Conservation (phyloP, 2,113 vertebrate species). For the Phaethornis superciliosus region DNA sequence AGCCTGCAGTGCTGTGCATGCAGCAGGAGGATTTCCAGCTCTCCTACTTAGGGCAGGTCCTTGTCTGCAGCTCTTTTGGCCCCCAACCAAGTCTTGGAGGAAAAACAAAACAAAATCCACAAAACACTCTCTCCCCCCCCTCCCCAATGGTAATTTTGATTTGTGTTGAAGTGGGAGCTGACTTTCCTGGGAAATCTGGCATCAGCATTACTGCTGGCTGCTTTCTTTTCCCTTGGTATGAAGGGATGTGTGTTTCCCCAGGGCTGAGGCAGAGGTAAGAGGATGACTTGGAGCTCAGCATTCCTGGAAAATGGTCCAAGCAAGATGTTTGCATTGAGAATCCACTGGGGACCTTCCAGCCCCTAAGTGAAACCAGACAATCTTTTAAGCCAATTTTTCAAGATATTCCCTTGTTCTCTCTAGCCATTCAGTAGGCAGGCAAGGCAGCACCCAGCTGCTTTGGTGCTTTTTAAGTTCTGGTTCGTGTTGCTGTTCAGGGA, state of each 20-base stretch:
- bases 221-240: background rate
- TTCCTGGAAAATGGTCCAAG: background rate
- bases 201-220: background rate
- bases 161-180: background rate
- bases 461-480: background rate
- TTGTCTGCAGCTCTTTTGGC: background rate
- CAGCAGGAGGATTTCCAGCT: background rate
- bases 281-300: background rate
- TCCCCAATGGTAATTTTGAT: background rate
- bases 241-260: background rate
- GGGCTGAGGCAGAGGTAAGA: background rate
- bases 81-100: background rate
- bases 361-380: conserved; percentile 17
- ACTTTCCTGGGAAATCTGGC: background rate
- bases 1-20: background rate
- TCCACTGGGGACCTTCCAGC: conserved; percentile 9
- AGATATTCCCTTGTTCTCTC: background rate
- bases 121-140: no score
- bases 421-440: background rate
- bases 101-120: background rate
- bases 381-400: background rate
- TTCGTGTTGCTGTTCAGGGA: background rate
- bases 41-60: background rate
- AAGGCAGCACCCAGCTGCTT: background rate
- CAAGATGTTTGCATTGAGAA: background rate